phyloP scores from a whole-genome alignment of 1,140 invertebrate species.

The Danaus melanippus region DNA sequence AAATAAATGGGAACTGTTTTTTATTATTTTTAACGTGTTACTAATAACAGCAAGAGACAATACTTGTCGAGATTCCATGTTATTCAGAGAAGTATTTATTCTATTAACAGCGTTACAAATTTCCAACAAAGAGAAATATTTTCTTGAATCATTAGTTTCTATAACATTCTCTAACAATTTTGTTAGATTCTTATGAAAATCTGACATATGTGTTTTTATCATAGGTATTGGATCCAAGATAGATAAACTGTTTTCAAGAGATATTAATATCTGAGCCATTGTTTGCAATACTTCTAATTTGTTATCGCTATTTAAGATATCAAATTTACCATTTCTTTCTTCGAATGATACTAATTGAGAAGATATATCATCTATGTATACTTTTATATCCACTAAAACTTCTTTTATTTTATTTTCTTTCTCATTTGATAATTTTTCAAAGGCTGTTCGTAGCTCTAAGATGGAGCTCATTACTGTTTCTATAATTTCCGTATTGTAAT shows the following conservation, averaged over 20 bases:
- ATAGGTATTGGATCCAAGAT: constrained; percentile 31
- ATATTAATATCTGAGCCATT: constrained; percentile 68
- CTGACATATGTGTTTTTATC: constrained; percentile 36
- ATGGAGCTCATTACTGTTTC: constrained; percentile 55
- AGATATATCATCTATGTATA: constrained; percentile 48
- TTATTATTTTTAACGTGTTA: constrained; percentile 49
- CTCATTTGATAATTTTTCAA: constrained; percentile 49
- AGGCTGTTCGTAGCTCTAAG: constrained; percentile 50
- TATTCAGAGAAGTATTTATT: constrained; percentile 44
- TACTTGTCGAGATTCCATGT: constrained; percentile 34
- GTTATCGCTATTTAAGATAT: constrained; percentile 59
- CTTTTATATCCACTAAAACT: constrained; percentile 40
- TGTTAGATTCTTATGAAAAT: constrained; percentile 59
- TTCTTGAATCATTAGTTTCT: constrained; percentile 54
- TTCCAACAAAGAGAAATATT: constrained; percentile 53
- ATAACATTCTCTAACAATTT: constrained; percentile 66
- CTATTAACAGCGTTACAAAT: constrained; percentile 51
- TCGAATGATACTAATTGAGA: constrained; percentile 40
- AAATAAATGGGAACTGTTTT: constrained; percentile 39
- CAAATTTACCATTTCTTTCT: constrained; percentile 42
- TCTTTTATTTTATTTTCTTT: constrained; percentile 32
- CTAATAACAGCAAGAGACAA: constrained; percentile 41
- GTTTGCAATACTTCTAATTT: constrained; percentile 67
- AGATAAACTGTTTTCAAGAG: constrained; percentile 60
- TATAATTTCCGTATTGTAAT: constrained; percentile 60